These are phyloP conservation scores for Sebastes melanostomus DNA, from an alignment of 2,797 vertebrate genomes.

Conservation along the genomic window DNA sequence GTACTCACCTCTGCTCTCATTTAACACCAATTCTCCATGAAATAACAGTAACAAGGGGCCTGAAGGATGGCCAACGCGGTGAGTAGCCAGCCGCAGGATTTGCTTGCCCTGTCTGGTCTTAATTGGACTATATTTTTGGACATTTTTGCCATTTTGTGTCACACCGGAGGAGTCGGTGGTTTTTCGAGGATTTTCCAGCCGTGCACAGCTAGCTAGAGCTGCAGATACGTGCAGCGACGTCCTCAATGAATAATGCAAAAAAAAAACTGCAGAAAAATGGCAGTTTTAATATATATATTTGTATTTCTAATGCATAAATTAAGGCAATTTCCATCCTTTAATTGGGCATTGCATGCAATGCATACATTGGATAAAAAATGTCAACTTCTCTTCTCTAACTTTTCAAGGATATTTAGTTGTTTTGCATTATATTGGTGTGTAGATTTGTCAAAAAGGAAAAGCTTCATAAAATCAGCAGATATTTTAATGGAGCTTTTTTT, in stretches of 20 bases:
- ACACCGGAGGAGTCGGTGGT: constrained; percentile 50
- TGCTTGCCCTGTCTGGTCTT: not conserved
- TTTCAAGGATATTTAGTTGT: not conserved
- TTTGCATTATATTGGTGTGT: not conserved
- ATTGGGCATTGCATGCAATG: not conserved
- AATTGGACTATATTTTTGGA: constrained; percentile 19
- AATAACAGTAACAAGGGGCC: constrained; percentile 85
- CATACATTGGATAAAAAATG: not conserved
- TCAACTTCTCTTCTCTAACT: constrained; percentile 21
- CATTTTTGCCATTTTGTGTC: constrained; percentile 43
- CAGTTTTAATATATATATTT: not conserved
- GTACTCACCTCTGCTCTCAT: constrained; percentile 74
- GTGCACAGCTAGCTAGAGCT: constrained; percentile 49
- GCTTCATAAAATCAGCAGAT: not conserved
- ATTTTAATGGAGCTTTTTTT: not conserved
- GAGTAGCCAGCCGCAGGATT: constrained; percentile 73
- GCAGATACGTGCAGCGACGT: constrained; percentile 38
- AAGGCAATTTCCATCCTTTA: accelerated
- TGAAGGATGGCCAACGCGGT: constrained; percentile 94
- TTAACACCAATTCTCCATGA: constrained; percentile 86
- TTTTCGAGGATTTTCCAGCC: constrained; percentile 65
- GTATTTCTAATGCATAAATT: not conserved
- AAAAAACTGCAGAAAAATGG: not conserved
- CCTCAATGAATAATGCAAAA: not conserved
- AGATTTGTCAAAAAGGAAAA: accelerated